These are phyloP conservation scores for Australoheros scitulus DNA, from an alignment of 2,113 vertebrate species.

Conservation along the genomic window DNA sequence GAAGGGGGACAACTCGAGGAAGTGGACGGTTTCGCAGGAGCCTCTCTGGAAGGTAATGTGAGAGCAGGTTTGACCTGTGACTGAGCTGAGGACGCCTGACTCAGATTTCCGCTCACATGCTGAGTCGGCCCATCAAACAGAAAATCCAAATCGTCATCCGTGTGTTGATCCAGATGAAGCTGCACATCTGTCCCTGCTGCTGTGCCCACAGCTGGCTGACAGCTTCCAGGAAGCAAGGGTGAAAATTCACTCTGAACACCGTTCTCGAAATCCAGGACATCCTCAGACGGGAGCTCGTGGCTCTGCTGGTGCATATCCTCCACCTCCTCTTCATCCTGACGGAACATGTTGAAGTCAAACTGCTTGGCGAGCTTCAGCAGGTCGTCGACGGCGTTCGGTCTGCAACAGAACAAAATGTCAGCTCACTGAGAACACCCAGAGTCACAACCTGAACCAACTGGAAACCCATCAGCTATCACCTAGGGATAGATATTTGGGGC, in stretches of 20 bases:
- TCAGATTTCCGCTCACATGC: conserved; percentile 77
- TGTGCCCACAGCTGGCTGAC: fast-evolving
- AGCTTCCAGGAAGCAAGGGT: not conserved
- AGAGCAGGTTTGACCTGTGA: not conserved
- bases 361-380: conserved; percentile 90
- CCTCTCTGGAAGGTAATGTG: not conserved
- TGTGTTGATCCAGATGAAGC: conserved; percentile 39
- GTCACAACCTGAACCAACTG: not conserved
- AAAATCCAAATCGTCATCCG: conserved; percentile 82
- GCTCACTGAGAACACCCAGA: not conserved
- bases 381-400: conserved; percentile 83
- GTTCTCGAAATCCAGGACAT: conserved; percentile 20
- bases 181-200: not conserved
- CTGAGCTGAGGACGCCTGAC: conserved; percentile 67
- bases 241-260: not conserved
- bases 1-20: not conserved
- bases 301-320: conserved; percentile 56
- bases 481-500: too few relatives aligned
- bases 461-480: too few relatives aligned
- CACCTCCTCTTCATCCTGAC: conserved; percentile 66
- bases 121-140: conserved; percentile 91
- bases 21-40: not conserved
- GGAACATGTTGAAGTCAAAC: conserved; percentile 91
- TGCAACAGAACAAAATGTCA: conserved; percentile 7
- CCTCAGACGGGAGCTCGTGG: not conserved